A percentile compares a stretch with the other conserved stretches of the same genome.
phyloP scores from a whole-genome alignment of 2,113 vertebrate species.

The Greenwoodochromis staneri region DNA sequence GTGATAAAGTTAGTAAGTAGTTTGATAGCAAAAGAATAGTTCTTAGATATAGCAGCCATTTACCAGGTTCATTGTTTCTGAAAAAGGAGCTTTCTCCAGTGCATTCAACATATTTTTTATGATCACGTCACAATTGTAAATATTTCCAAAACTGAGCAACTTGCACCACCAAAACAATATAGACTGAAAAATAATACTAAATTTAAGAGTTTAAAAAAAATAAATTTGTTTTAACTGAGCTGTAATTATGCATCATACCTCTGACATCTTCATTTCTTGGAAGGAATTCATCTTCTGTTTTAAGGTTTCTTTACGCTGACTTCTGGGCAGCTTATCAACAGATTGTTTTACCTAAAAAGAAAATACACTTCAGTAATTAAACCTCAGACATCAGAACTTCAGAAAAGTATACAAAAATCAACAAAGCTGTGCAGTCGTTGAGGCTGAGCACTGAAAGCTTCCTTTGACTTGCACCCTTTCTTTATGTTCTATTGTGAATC shows the following conservation, averaged over 20 bases:
- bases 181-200: not conserved
- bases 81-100: not conserved
- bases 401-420: not conserved
- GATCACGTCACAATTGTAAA: not conserved
- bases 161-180: not conserved
- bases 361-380: not conserved
- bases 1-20: not conserved
- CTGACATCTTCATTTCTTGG: slow-evolving; percentile 72
- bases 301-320: slow-evolving; percentile 81
- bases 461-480: not conserved
- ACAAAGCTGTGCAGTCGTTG: not conserved
- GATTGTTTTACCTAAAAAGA: slow-evolving; percentile 79
- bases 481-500: not conserved
- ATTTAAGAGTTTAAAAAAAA: not conserved
- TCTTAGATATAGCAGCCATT: not conserved
- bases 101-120: not conserved
- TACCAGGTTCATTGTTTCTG: not conserved
- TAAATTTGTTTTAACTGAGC: not conserved
- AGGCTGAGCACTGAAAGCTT: not conserved
- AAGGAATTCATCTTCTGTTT: slow-evolving; percentile 79
- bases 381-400: not conserved
- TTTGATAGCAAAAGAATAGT: not conserved
- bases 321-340: slow-evolving; percentile 85
- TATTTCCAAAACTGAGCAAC: not conserved
- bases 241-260: slow-evolving; percentile 63